Conservation (phyloP, 2,113 vertebrate genomes). For the Candoia aspera region DNA sequence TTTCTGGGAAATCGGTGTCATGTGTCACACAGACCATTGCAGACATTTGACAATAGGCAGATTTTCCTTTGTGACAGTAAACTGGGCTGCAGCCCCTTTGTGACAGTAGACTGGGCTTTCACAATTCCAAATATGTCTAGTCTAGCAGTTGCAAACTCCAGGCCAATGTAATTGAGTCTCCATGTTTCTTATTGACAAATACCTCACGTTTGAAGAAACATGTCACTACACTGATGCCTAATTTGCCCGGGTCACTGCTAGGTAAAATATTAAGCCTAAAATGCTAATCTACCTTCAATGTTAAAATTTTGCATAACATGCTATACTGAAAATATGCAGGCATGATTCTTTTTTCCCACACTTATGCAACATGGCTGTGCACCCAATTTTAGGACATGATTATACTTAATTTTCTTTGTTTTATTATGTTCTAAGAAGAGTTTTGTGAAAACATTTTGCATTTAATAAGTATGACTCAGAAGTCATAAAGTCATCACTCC, state of each 20-base stretch:
- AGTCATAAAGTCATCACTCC: slow-evolving; percentile 39
- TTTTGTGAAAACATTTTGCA: slow-evolving; percentile 46
- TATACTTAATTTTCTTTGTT: slow-evolving; percentile 28
- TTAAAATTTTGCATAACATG: not conserved
- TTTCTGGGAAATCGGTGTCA: not conserved
- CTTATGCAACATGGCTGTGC: not conserved
- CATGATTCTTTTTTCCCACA: slow-evolving; percentile 13
- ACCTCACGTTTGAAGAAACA: not conserved
- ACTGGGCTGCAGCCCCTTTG: not conserved
- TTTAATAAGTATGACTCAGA: slow-evolving; percentile 60
- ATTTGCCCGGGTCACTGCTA: not conserved
- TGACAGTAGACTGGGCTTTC: not conserved
- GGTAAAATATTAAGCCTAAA: not conserved
- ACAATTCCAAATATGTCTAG: not conserved
- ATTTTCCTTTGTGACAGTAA: not conserved
- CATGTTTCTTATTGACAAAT: not conserved
- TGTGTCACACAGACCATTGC: not conserved
- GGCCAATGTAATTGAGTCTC: not conserved
- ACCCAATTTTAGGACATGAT: slow-evolving; percentile 3
- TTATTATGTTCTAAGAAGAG: slow-evolving; percentile 43
- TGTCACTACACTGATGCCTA: not conserved
- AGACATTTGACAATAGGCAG: not conserved
- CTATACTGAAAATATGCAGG: not conserved
- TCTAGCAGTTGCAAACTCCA: not conserved
- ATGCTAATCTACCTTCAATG: not conserved